Evolutionary conservation across 2,113 vertebrate genomes (phyloP).

Genomic region (Rhinoptilus africanus): DNA sequence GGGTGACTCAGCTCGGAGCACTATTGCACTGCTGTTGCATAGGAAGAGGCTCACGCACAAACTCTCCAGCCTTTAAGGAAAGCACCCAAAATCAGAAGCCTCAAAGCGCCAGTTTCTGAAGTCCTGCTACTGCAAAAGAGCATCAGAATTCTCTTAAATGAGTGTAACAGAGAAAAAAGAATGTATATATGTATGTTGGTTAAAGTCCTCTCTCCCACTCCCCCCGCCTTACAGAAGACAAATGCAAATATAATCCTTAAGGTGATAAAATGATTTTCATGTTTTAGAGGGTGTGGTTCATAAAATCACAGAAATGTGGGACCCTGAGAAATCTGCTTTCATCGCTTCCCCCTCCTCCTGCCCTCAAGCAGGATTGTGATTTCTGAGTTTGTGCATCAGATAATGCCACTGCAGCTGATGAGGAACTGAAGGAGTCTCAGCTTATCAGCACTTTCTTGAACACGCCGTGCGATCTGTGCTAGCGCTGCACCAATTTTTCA

Average conservation of each 20-base stretch:
- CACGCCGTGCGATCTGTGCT: neutral
- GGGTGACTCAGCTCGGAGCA: constrained; percentile 28
- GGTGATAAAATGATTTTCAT: neutral
- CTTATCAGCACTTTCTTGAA: neutral
- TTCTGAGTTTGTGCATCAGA: neutral
- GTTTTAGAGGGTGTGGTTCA: neutral
- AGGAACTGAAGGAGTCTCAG: neutral
- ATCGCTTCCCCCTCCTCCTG: neutral
- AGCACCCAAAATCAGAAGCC: neutral
- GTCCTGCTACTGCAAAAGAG: neutral
- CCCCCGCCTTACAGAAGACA: neutral
- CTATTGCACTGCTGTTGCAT: neutral
- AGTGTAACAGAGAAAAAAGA: neutral
- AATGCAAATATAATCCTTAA: neutral
- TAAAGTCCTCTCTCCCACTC: neutral
- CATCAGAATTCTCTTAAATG: rapidly evolving
- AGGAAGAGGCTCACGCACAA: neutral
- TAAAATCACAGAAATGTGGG: neutral
- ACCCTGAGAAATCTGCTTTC: neutral
- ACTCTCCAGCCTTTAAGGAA: neutral
- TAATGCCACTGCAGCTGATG: neutral
- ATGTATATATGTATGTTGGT: neutral
- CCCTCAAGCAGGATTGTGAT: neutral
- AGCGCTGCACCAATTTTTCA: neutral
- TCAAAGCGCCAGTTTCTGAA: neutral